Evolutionary conservation across 2,888 invertebrate species (phyloP), one percentile per base, ranked within the genome.

Genomic region (Cyaniris semiargus): DNA sequence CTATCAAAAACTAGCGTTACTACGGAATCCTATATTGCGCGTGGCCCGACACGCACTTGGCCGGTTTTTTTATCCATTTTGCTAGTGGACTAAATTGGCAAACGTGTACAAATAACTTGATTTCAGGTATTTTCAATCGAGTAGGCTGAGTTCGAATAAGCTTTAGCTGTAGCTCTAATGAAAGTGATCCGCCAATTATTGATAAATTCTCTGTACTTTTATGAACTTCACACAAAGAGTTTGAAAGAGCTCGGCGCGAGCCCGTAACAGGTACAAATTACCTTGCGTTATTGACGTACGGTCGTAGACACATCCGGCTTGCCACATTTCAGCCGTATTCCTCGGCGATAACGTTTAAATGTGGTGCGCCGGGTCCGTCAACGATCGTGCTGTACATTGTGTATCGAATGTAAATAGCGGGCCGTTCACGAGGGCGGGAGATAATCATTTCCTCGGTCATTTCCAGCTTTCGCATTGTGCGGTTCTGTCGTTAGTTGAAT

Each of bases 401-500:
- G 38, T 23, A 44, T 76, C 71, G 70, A 70, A 23, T 72, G 70
- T 53, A 70, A 71, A 76, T 31, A 44, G 76, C 56, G 44, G 71
- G 56, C 60, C 66, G 76, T 76, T 70, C 70, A 56, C 75, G 78
- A 77, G 83, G 84, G 83, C 84, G 87, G 88, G 87, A 88, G 89
- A 89, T 86, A 88, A 88, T 90, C 90, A 90, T 91, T 90, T 89
- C 86, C 89, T 85, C 83, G 84, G 83, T 88, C 90, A 90, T 92
- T 91, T 91, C 87, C 87, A 84, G 86, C 87, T 87, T 90, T 88
- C 85, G 88, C 90, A 89, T 83, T 85, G 82, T 84, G 79, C 78
- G 79, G 81, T 80, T 84, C 84, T 83, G 85, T 80, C 82, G 84
- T 85, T 88, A 87, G 88, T 88, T 90, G 91, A 91, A 90, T 89